Evolutionary conservation across 2,888 invertebrate species (phyloP).

Genomic region (Enoplolaimus lenunculus): DNA sequence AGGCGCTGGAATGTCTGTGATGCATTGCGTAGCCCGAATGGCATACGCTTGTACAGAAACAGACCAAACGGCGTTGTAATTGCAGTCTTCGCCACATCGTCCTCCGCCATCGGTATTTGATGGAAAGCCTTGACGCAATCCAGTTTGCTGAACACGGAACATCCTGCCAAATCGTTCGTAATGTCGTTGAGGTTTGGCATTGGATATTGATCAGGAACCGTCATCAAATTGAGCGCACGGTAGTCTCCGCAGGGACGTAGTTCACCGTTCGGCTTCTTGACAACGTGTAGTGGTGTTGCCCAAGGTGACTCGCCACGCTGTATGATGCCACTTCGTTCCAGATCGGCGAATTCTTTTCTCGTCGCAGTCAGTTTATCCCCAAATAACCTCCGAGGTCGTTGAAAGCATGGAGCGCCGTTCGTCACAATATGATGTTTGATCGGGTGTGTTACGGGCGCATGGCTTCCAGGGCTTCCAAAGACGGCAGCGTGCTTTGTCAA

Average conservation of each 20-base stretch:
- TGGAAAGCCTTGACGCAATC: background rate
- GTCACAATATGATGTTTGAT: background rate
- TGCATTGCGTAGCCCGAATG: background rate
- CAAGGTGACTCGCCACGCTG: background rate
- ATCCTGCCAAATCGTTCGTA: background rate
- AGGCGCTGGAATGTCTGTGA: background rate
- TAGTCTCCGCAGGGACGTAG: background rate
- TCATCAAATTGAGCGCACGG: background rate
- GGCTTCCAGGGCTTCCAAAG: background rate
- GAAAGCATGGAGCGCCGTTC: background rate
- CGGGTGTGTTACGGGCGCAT: background rate
- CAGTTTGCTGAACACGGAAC: background rate
- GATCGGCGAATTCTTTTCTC: background rate
- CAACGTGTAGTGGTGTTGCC: background rate
- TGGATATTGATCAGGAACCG: background rate
- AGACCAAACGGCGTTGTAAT: background rate
- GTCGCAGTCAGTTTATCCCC: background rate
- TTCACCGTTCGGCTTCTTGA: background rate
- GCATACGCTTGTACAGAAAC: background rate
- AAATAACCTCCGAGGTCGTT: background rate
- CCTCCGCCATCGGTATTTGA: background rate
- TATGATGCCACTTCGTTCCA: background rate
- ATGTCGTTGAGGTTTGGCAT: background rate
- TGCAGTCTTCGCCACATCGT: background rate
- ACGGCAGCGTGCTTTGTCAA: background rate